Conservation (phyloP, 2,797 vertebrate species). For the Anisognathus igniventris region DNA sequence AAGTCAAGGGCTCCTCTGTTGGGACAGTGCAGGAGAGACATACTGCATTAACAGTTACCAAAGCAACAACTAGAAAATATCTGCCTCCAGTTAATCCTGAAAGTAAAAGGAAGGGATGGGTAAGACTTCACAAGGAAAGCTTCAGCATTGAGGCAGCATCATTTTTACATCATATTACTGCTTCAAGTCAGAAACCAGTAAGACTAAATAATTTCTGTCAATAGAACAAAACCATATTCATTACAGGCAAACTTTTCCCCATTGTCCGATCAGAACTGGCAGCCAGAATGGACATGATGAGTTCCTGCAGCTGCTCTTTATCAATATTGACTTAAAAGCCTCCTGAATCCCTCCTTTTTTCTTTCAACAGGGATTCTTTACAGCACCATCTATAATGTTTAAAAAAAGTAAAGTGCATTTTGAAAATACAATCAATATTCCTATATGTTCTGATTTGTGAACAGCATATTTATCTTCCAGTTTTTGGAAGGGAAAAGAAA, state of each 20-base stretch:
- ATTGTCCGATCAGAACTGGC: constrained; percentile 4
- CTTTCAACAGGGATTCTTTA: not conserved
- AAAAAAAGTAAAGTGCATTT: not conserved
- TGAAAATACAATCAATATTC: not conserved
- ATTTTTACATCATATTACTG: not conserved
- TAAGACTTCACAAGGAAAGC: not conserved
- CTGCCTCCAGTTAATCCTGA: not conserved
- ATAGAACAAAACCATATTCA: not conserved
- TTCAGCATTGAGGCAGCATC: not conserved
- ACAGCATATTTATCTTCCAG: not conserved
- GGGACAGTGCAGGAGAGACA: constrained; percentile 46
- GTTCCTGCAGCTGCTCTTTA: not conserved
- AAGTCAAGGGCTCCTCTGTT: constrained; percentile 18
- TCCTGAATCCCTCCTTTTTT: not conserved
- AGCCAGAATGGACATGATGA: not conserved
- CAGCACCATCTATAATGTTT: not conserved
- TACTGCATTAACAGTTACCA: constrained; percentile 23
- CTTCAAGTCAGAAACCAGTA: not conserved
- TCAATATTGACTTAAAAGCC: not conserved
- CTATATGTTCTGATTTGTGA: not conserved
- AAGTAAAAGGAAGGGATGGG: not conserved
- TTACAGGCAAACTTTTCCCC: not conserved
- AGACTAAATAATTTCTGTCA: not conserved
- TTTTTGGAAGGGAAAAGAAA: not conserved
- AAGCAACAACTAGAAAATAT: constrained; percentile 35